phyloP scores from a whole-genome alignment of 2,797 vertebrate genomes.

The Sus cebifrons region DNA sequence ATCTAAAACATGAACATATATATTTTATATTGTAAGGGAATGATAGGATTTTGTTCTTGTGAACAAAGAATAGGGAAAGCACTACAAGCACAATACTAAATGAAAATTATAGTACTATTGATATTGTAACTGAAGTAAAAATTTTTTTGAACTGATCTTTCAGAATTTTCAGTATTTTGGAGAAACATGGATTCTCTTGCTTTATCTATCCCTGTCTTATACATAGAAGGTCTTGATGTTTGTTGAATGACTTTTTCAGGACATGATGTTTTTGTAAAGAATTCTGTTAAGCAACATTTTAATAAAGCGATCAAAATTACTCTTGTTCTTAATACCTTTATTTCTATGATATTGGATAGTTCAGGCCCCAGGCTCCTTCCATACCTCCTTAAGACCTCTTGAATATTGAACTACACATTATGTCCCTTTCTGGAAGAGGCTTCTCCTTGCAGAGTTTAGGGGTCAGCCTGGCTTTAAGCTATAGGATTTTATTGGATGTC shows the following conservation, averaged over 20 bases:
- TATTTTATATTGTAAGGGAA: background rate
- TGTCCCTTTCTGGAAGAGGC: background rate
- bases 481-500: background rate
- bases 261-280: slow-evolving; percentile 63
- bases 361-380: background rate
- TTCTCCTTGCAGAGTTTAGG: background rate
- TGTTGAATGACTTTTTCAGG: slow-evolving; percentile 24
- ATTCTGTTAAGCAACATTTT: slow-evolving; percentile 30
- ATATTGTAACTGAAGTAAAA: slow-evolving; percentile 43
- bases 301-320: slow-evolving; percentile 66
- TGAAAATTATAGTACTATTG: background rate
- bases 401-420: background rate
- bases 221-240: background rate
- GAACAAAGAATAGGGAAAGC: slow-evolving; percentile 15
- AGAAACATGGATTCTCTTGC: background rate
- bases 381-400: background rate
- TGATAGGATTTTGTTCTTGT: background rate
- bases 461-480: background rate
- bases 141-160: slow-evolving; percentile 23
- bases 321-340: slow-evolving; percentile 10
- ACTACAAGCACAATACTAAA: slow-evolving; percentile 11
- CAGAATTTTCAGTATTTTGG: slow-evolving; percentile 18
- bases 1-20: background rate
- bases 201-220: background rate
- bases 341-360: background rate